These are phyloP conservation scores for Aythya baeri DNA, from an alignment of 2,113 vertebrate species.

Conservation along the genomic window DNA sequence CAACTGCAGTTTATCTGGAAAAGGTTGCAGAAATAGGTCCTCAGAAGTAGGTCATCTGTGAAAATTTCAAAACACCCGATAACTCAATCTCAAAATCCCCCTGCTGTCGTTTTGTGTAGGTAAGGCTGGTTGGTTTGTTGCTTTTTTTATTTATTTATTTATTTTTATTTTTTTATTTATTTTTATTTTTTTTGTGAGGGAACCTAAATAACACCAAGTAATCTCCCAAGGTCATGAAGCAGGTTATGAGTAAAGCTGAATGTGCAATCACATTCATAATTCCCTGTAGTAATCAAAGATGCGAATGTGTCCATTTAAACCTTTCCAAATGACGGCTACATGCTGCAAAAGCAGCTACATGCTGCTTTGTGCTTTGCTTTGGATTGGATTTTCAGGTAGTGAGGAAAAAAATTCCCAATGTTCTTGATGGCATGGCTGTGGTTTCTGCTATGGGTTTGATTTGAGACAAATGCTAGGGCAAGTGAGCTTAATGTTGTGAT, in stretches of 20 bases:
- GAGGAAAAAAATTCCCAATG: neutral
- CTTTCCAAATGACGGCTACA: neutral
- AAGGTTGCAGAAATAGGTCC: neutral
- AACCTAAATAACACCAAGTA: neutral
- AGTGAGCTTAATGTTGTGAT: neutral
- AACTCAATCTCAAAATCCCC: neutral
- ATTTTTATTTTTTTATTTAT: neutral
- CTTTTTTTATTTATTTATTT: neutral
- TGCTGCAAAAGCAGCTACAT: neutral
- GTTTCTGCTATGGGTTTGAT: neutral
- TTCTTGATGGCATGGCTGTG: accelerated
- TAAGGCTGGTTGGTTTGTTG: neutral
- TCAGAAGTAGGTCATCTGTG: neutral
- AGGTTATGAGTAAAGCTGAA: neutral
- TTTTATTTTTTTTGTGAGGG: neutral
- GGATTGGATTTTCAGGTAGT: neutral
- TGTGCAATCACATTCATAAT: neutral
- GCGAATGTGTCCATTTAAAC: neutral
- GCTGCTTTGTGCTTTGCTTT: neutral
- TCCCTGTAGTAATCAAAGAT: neutral
- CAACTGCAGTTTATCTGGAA: neutral
- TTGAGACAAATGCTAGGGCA: neutral
- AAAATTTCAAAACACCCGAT: neutral
- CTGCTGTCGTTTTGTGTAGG: neutral
- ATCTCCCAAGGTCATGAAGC: neutral